A percentile compares a stretch with the other conserved stretches of the same genome.
phyloP scores from a whole-genome alignment of 2,113 vertebrate genomes.

The Heliornis fulica region DNA sequence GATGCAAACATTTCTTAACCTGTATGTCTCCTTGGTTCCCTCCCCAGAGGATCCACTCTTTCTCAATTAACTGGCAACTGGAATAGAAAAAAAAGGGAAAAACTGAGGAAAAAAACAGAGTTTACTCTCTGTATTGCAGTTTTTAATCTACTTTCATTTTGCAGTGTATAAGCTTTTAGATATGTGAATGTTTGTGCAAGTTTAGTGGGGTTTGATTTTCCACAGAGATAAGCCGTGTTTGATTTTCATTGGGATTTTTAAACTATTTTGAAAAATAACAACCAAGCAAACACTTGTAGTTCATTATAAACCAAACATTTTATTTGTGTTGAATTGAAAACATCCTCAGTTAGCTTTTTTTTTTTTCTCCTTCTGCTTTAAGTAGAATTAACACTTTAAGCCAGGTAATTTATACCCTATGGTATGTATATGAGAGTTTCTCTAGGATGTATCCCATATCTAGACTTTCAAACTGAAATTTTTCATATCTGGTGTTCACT shows the following conservation, averaged over 20 bases:
- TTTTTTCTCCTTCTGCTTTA: background rate
- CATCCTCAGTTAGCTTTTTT: background rate
- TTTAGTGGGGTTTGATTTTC: background rate
- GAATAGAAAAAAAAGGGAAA: no score
- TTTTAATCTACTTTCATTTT: background rate
- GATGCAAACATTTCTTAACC: background rate
- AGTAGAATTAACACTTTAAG: background rate
- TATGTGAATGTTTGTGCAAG: background rate
- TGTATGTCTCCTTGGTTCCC: background rate
- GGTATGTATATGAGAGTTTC: background rate
- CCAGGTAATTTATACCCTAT: background rate
- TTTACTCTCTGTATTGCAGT: background rate
- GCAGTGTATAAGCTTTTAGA: background rate
- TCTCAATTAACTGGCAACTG: background rate
- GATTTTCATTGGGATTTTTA: background rate
- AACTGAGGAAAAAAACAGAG: no score
- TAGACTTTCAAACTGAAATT: background rate
- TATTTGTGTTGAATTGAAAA: background rate
- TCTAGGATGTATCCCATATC: background rate
- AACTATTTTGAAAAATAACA: background rate
- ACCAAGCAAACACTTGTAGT: accelerated
- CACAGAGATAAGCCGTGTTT: background rate
- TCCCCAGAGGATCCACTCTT: background rate
- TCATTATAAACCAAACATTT: background rate
- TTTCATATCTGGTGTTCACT: background rate